These are phyloP conservation scores for Ictidomys tridecemlineatus DNA, from an alignment of 2,113 vertebrate genomes.

Conservation along the genomic window DNA sequence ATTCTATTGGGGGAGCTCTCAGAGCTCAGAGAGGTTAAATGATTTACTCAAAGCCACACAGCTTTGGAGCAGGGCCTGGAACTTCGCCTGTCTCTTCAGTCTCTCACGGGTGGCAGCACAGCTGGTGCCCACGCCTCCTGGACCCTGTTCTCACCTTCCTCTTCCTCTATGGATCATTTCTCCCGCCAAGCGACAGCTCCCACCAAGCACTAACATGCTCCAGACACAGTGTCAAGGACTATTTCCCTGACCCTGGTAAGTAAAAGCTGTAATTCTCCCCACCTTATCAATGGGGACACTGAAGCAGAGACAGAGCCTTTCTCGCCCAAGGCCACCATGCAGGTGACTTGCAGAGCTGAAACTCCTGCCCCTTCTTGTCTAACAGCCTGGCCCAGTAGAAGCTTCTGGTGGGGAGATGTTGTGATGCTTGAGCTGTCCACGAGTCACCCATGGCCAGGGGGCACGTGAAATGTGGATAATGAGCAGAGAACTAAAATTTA, in stretches of 20 bases:
- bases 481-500: background rate
- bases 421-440: background rate
- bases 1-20: background rate
- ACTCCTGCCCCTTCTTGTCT: background rate
- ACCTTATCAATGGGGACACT: no score
- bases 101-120: background rate
- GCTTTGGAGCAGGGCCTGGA: background rate
- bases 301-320: background rate
- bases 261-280: background rate
- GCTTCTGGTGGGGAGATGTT: background rate
- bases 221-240: background rate
- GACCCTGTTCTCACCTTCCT: background rate
- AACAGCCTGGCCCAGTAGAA: background rate
- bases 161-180: background rate
- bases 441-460: background rate
- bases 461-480: background rate
- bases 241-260: background rate
- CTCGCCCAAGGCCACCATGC: no score
- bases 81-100: background rate
- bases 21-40: background rate
- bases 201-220: rapidly evolving
- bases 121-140: background rate
- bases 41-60: background rate
- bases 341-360: background rate
- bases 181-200: background rate